These are phyloP conservation scores for Cryptomyrus ogoouensis DNA, from an alignment of 2,113 vertebrate species.

Conservation along the genomic window DNA sequence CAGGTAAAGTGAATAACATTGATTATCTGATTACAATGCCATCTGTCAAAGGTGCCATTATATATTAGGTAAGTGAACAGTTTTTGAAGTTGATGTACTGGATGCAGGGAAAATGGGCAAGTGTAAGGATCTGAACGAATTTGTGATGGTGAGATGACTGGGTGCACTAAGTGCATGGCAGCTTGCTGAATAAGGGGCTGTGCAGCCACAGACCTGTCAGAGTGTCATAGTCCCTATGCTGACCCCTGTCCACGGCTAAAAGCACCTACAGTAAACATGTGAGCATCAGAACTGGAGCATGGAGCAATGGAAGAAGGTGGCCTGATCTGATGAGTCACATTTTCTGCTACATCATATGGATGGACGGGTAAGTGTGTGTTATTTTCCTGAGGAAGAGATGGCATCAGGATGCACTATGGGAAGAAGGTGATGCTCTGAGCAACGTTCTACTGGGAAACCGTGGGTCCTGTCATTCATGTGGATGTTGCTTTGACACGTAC, in stretches of 20 bases:
- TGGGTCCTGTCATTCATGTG: background rate
- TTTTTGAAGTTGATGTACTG: background rate
- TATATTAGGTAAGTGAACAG: background rate
- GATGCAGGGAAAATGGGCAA: background rate
- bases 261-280: background rate
- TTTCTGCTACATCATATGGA: background rate
- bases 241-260: background rate
- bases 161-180: background rate
- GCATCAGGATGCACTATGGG: background rate
- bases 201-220: background rate
- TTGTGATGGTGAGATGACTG: background rate
- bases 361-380: background rate
- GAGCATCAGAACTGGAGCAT: background rate
- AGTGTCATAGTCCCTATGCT: background rate
- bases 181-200: background rate
- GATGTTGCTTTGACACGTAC: background rate
- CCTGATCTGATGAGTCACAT: background rate
- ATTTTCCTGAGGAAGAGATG: background rate
- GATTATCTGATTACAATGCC: background rate
- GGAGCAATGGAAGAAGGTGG: background rate
- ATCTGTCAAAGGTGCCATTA: background rate
- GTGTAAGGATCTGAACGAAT: background rate
- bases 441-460: background rate
- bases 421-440: background rate
- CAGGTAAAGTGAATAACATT: background rate